Evolutionary conservation across 2,888 invertebrate species (phyloP).

Genomic region (Lamellibrachia columna): DNA sequence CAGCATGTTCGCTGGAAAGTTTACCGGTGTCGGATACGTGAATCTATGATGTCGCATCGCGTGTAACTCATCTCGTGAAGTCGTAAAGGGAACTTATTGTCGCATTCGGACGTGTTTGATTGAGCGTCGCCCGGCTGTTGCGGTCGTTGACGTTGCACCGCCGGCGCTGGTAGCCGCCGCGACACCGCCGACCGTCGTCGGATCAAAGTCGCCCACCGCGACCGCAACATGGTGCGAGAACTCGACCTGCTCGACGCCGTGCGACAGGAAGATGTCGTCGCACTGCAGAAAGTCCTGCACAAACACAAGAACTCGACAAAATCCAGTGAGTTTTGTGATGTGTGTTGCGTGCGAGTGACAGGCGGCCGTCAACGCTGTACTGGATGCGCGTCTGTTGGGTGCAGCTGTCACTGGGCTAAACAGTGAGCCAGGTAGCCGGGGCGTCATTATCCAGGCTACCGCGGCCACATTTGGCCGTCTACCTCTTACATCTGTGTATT

Average conservation of each 20-base stretch:
- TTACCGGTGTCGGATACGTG: neutral
- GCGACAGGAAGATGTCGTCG: neutral
- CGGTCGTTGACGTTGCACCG: conserved; percentile 12
- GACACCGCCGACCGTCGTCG: neutral
- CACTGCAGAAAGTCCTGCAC: conserved; percentile 7
- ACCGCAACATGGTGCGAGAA: neutral
- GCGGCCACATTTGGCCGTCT: neutral
- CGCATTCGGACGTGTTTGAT: neutral
- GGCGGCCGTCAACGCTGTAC: neutral
- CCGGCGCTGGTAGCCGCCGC: neutral
- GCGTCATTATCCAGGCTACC: neutral
- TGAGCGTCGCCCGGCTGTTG: neutral
- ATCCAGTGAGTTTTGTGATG: neutral
- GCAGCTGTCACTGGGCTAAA: conserved; percentile 11
- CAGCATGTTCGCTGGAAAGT: neutral
- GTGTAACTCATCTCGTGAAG: neutral
- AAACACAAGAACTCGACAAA: conserved; percentile 10
- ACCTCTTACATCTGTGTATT: neutral
- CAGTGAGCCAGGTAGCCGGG: neutral
- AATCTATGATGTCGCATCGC: neutral
- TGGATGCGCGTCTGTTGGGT: neutral
- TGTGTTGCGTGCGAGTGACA: neutral
- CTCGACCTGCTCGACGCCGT: neutral
- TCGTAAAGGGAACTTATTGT: neutral
- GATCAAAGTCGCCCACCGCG: neutral